Evolutionary conservation across 2,797 vertebrate genomes (phyloP).

Genomic region (Poeciliopsis infans): DNA sequence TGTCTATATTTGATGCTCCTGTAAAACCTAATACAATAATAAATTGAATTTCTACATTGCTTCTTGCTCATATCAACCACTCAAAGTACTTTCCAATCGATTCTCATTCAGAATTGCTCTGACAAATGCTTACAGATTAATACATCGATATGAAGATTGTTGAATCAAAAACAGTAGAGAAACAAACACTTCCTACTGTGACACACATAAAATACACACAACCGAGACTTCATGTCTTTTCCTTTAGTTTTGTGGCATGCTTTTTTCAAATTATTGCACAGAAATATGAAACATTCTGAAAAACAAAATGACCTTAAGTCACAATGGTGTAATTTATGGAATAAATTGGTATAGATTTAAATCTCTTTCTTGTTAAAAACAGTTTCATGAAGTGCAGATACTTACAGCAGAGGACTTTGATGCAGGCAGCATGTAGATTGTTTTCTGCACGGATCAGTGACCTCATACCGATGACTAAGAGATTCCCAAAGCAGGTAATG

Average conservation of each 20-base stretch:
- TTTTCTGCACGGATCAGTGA: slow-evolving; percentile 88
- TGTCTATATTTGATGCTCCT: not conserved
- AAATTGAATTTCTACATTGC: not conserved
- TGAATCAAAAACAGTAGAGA: not conserved
- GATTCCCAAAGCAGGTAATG: slow-evolving; percentile 88
- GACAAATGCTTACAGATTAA: not conserved
- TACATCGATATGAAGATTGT: not conserved
- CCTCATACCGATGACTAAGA: slow-evolving; percentile 88
- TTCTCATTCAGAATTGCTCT: not conserved
- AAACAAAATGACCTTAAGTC: not conserved
- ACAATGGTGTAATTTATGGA: not conserved
- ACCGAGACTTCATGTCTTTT: not conserved
- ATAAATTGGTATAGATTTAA: not conserved
- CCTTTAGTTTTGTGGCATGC: not conserved
- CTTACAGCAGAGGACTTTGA: slow-evolving; percentile 91
- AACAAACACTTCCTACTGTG: not conserved
- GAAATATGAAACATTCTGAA: not conserved
- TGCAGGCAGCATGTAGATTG: slow-evolving; percentile 84
- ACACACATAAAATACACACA: not conserved
- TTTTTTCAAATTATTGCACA: not conserved
- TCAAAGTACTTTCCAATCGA: not conserved
- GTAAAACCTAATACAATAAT: not conserved
- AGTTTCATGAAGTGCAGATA: slow-evolving; percentile 28
- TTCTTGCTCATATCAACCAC: not conserved
- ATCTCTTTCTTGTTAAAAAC: not conserved